Percentiles rank a stretch among this genome's conserved stretches.
Conservation (phyloP, 2,113 vertebrate species). For the Nettapus auritus region DNA sequence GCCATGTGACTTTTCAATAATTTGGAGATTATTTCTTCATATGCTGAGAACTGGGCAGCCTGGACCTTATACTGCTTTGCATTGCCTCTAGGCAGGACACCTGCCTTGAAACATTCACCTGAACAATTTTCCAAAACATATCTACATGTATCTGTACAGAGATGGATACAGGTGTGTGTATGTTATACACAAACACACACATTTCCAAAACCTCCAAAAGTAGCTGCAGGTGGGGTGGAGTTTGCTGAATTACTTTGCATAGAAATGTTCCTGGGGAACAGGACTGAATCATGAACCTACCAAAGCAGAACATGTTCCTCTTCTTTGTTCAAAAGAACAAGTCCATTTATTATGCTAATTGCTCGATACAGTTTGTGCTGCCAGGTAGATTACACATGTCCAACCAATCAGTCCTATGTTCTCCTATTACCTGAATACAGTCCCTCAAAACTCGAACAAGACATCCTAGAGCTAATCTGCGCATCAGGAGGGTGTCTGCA, state of each 20-base stretch:
- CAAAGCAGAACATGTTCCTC: neutral
- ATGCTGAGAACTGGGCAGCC: neutral
- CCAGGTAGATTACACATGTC: neutral
- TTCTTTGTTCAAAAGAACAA: neutral
- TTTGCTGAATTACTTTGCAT: neutral
- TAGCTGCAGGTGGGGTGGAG: neutral
- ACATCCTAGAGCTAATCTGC: neutral
- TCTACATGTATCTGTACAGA: neutral
- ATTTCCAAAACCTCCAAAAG: neutral
- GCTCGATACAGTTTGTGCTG: neutral
- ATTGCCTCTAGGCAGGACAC: neutral
- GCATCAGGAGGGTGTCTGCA: neutral
- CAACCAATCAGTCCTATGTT: neutral
- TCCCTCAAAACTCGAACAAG: neutral
- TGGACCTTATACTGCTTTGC: neutral
- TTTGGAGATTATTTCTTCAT: neutral
- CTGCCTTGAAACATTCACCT: neutral
- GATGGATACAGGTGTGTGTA: fast-evolving
- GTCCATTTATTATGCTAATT: neutral
- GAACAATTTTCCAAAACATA: neutral
- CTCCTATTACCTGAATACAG: neutral
- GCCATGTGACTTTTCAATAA: neutral
- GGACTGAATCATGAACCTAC: neutral
- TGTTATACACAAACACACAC: neutral
- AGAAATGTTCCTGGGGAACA: neutral